Conservation (phyloP, 2,888 invertebrate species). For the Drosophila lutescens region DNA sequence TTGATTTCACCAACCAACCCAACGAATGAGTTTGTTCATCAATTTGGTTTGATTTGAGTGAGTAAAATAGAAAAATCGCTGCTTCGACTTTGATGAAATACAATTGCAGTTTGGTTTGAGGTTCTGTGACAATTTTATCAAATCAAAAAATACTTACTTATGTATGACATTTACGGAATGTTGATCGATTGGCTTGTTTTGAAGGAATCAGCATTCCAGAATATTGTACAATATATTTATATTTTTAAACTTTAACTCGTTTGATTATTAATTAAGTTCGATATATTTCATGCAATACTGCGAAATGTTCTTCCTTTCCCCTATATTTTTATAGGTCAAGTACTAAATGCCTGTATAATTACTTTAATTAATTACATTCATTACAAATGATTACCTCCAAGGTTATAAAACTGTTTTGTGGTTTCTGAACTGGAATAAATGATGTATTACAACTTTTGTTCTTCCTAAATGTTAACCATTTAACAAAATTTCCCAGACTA, state of each 20-base stretch:
- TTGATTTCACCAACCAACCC: constrained; percentile 30
- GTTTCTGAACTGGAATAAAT: not conserved
- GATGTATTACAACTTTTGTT: constrained; percentile 12
- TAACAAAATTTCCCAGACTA: not conserved
- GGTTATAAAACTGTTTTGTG: too few species aligned
- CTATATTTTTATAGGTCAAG: not conserved
- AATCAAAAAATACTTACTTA: constrained; percentile 7
- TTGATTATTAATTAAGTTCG: too few species aligned
- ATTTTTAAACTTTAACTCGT: too few species aligned
- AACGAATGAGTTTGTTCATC: constrained; percentile 32
- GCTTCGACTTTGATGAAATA: constrained; percentile 20
- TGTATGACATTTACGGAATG: not conserved
- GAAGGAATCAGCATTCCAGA: too few species aligned
- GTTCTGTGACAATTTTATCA: constrained; percentile 2
- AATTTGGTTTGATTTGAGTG: constrained; percentile 32
- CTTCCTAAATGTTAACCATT: not conserved
- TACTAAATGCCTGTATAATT: not conserved
- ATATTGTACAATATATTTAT: too few species aligned
- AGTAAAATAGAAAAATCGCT: constrained; percentile 17
- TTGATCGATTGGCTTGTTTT: constrained; percentile 6
- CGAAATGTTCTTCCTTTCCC: too few species aligned
- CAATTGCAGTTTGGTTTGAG: not conserved
- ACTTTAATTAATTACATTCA: not conserved
- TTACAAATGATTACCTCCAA: not conserved
- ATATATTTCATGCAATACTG: too few species aligned